phyloP scores from a whole-genome alignment of 2,888 invertebrate genomes.

The Thymelicus lineola region DNA sequence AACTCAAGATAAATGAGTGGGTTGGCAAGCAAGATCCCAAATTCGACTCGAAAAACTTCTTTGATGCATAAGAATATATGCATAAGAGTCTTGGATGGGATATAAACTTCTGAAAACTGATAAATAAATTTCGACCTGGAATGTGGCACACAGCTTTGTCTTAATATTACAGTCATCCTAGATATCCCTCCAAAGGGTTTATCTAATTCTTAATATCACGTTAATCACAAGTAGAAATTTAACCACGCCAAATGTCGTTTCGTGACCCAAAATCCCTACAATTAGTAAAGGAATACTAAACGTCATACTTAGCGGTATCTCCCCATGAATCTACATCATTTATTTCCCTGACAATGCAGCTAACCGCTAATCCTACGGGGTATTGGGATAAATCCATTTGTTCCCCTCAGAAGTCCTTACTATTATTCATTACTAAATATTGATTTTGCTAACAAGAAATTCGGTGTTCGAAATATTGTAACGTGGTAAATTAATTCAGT shows the following conservation, averaged over 20 bases:
- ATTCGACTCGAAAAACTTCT: no score
- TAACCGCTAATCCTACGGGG: conserved; percentile 61
- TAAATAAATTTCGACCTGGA: no score
- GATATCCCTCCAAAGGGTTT: no score
- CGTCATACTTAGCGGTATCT: conserved; percentile 58
- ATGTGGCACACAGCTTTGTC: no score
- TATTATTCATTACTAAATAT: conserved; percentile 44
- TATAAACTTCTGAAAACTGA: no score
- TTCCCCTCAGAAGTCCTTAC: conserved; percentile 44
- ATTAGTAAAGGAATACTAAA: conserved; percentile 58
- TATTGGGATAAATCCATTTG: conserved; percentile 51
- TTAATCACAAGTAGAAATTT: background rate
- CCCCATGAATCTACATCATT: conserved; percentile 55
- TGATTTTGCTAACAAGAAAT: conserved; percentile 31
- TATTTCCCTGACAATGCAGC: conserved; percentile 45
- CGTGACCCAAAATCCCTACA: conserved; percentile 47
- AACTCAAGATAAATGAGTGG: no score
- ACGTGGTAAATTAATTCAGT: conserved; percentile 1
- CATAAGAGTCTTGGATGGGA: no score
- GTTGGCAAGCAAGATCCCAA: no score
- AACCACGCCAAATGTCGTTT: conserved; percentile 15
- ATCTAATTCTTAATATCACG: no score
- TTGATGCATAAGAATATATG: no score
- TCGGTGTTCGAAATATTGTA: background rate
- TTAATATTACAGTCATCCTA: no score